These are phyloP conservation scores for Ailuropoda melanoleuca DNA, from an alignment of 2,113 vertebrate species.

Conservation along the genomic window DNA sequence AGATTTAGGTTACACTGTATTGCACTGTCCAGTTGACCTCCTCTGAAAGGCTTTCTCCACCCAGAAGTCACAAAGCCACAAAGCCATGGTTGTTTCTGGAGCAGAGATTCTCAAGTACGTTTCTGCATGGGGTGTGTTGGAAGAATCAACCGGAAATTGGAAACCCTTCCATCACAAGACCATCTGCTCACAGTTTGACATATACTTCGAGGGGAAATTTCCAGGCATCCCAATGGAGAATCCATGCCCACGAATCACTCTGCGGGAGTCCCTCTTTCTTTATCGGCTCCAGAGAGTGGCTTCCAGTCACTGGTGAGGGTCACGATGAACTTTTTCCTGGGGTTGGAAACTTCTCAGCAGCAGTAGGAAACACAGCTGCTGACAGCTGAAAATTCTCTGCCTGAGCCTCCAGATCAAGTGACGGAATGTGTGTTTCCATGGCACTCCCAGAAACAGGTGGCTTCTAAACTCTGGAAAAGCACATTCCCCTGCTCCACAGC, in stretches of 20 bases:
- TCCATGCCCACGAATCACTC: not conserved
- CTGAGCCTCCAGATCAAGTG: not conserved
- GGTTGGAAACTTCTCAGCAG: not conserved
- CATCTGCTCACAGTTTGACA: not conserved
- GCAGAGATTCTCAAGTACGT: not conserved
- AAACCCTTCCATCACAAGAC: not conserved
- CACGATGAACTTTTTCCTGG: not conserved
- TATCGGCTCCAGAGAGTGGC: not conserved
- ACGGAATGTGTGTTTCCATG: not conserved
- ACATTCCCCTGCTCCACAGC: not conserved
- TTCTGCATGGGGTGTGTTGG: not conserved
- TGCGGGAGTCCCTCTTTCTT: not conserved
- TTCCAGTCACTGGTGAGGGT: not conserved
- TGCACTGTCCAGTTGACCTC: not conserved
- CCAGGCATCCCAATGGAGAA: not conserved
- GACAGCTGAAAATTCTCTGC: not conserved
- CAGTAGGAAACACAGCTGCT: constrained; percentile 58
- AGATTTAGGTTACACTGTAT: not conserved
- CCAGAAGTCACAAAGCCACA: not conserved
- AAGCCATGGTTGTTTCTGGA: not conserved
- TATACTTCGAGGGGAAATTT: not conserved
- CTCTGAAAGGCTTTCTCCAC: not conserved
- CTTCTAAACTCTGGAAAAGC: not conserved
- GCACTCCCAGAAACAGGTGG: constrained; percentile 36
- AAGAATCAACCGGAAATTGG: not conserved